Evolutionary conservation across 1,140 invertebrate species (phyloP), one percentile per base, ranked within the genome.

Genomic region (Euwallacea similis): DNA sequence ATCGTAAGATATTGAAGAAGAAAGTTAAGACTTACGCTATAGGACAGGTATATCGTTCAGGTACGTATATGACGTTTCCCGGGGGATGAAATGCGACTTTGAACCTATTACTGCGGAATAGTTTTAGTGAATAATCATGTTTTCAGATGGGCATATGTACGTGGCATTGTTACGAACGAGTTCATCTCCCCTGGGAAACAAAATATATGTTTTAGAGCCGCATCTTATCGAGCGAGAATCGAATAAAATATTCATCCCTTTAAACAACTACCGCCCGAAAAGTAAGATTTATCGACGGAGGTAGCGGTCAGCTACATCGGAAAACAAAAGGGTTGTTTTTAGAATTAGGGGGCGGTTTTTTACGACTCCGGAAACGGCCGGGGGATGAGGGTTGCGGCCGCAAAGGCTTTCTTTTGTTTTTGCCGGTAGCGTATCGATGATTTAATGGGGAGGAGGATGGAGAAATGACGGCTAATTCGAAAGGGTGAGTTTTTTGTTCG

Each of bases 241-340:
- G 44, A 56, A 67, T 69, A 60, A 61, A 69, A 69, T 69, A 61
- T 69, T 69, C 66, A 69, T 69, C 66, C 56, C 66, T 69, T 69
- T 43, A 61, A 69, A 69, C 44, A 53, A 61, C 56, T 61, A 58
- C 54, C 42, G 33, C 16, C 44, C 66, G 66, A 69, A 69, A 69
- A 69, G 58, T 69, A 70, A 70, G 69, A 70, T 70, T 70, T 70
- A 70, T 70, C 69, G 69, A 70, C 59, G 61, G 42, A 70, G 62
- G 42, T 58, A 58, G 69, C 61, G 69, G 69, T 70, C 69, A 70
- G 67, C 69, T 54, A 50, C 69, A 65, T 70, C 61, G 69, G 61
- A 70, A 70, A 70, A 70, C 69, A 70, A 70, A 70, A 70, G 69
- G 69, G 69, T 70, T 70, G 69, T 70, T 70, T 70, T 70, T 65